phyloP scores from a whole-genome alignment of 2,797 vertebrate genomes.

The Squalus acanthias region DNA sequence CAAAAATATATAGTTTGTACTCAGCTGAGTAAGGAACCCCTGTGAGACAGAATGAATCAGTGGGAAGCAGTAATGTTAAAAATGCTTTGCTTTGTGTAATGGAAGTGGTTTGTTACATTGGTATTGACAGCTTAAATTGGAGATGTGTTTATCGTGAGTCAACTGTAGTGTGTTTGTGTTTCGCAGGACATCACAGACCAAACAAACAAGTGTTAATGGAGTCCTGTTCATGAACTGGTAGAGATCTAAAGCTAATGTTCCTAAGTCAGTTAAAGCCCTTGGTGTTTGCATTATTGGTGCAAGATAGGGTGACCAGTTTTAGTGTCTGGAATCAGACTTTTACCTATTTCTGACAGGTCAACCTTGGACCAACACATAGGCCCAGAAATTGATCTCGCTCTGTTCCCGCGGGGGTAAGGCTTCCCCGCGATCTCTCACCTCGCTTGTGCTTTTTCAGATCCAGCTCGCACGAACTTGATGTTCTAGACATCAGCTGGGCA shows the following conservation, averaged over 20 bases:
- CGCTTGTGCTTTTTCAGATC: too few relatives aligned
- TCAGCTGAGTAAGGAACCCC: background rate
- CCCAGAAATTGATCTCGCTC: too few relatives aligned
- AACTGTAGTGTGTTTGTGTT: background rate
- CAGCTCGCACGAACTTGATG: too few relatives aligned
- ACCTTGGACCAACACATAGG: background rate
- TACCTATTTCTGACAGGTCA: background rate
- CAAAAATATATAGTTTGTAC: background rate
- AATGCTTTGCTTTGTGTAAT: background rate
- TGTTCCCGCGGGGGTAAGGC: too few relatives aligned
- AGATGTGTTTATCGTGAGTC: background rate
- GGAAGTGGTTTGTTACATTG: background rate
- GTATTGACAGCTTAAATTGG: background rate
- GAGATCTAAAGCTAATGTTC: background rate
- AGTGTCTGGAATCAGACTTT: background rate
- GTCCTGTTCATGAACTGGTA: background rate
- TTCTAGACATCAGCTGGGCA: too few relatives aligned
- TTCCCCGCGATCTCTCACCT: too few relatives aligned
- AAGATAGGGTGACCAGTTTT: background rate
- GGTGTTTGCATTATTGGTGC: background rate
- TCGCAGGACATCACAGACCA: background rate
- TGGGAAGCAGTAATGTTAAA: background rate
- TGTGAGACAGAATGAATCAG: background rate
- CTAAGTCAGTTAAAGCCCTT: background rate
- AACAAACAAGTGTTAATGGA: slow-evolving; percentile 5